Evolutionary conservation across 2,888 invertebrate genomes (phyloP), one percentile per base, ranked within the genome.

Genomic region (Drepanosiphum platanoidis): DNA sequence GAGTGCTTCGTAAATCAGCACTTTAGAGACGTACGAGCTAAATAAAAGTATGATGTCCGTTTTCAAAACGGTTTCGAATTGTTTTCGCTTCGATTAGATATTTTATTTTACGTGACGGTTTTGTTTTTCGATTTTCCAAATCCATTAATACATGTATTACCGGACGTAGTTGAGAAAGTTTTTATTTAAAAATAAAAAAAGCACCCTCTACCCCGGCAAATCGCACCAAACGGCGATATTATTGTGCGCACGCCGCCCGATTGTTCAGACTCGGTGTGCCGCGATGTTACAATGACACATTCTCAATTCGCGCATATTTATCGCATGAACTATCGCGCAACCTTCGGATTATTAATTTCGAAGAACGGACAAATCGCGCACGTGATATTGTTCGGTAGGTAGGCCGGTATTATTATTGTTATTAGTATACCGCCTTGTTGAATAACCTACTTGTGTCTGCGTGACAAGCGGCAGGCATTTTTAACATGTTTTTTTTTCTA

Each of bases 291-390:
- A 36, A 39, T n/a, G n/a, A n/a, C n/a, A n/a, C 27, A 77, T 61
- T 77, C 61, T 36, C 27, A 61, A 61, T 52, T n/a, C 77, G 61
- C 58, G 22, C 61, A 52, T 52, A 61, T 36, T 30, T 34, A 15
- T 52, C 34, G n/a, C 27, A 7, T n/a, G n/a, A n/a, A n/a, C n/a
- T n/a, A n/a, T n/a, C n/a, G 64, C 27, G 22, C 36, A 39, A 36
- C 39, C 61, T 77, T 61, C 61, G 61, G 30, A 36, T 61, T 42
- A 3, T 42, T 78, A 64, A 78, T 78, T 78, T 78, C 78, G 13
- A 78, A 42, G 42, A 42, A 64, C 22, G 34, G 64, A 27, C 15
- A 75, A 75, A 75, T 75, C 75, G 61, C 61, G 27, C 27, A 27
- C 30, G 32, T 42, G n/a, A 71, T 71, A 27, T 27, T 72, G 30